Conservation (phyloP, 2,113 vertebrate species). For the Okapia johnstoni region DNA sequence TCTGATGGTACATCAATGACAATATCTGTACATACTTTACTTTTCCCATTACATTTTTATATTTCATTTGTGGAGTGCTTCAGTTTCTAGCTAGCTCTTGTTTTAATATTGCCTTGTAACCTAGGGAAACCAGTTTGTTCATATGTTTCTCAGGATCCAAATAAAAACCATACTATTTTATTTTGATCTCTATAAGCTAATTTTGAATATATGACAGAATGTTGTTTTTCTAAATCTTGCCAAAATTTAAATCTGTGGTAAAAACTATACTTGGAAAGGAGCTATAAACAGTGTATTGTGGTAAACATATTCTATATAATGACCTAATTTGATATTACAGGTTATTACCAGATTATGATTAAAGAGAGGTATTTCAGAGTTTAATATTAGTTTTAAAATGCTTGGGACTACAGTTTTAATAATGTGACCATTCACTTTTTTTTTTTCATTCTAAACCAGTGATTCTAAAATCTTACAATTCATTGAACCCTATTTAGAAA, state of each 20-base stretch:
- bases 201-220: not conserved
- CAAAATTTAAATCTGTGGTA: not conserved
- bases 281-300: not conserved
- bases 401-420: not conserved
- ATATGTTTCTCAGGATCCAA: conserved; percentile 8
- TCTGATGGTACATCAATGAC: not conserved
- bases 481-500: not conserved
- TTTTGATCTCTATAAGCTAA: not conserved
- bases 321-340: not conserved
- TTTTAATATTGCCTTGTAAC: not conserved
- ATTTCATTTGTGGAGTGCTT: not conserved
- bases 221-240: not conserved
- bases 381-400: conserved; percentile 17
- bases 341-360: not conserved
- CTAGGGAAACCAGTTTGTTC: not conserved
- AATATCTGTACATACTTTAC: not conserved
- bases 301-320: not conserved
- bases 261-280: not conserved
- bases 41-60: not conserved
- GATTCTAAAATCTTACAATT: conserved; percentile 12
- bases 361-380: conserved; percentile 1
- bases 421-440: not conserved
- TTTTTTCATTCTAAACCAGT: not conserved
- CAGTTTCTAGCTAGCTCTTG: not conserved
- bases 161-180: not conserved